phyloP scores from a whole-genome alignment of 2,113 vertebrate genomes.

The Protomyctophum bolini region DNA sequence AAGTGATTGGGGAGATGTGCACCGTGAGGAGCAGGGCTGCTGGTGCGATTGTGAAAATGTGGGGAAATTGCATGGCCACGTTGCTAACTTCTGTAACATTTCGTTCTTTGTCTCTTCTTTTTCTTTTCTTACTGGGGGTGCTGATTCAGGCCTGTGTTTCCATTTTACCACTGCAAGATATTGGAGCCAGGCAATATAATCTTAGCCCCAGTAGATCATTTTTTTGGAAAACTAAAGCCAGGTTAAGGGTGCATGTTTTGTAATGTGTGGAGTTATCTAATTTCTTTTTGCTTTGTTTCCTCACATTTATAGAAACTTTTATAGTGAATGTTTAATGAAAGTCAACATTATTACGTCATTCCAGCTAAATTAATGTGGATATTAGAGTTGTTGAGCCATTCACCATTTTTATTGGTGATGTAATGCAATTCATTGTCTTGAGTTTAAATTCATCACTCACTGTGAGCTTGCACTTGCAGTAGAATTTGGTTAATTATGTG shows the following conservation, averaged over 20 bases:
- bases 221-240: too few species aligned
- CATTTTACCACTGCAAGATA: too few species aligned
- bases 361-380: constrained; percentile 4
- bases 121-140: too few species aligned
- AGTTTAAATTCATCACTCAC: constrained; percentile 16
- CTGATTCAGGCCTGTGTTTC: too few species aligned
- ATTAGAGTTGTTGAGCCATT: constrained; percentile 8
- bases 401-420: constrained; percentile 30
- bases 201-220: too few species aligned
- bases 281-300: background rate
- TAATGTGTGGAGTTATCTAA: constrained; percentile 36
- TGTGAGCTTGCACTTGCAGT: background rate
- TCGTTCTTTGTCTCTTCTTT: constrained; percentile 33
- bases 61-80: constrained; percentile 32
- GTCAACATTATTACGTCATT: background rate
- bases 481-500: constrained; percentile 3
- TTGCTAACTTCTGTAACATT: constrained; percentile 39
- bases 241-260: constrained; percentile 5
- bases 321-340: constrained; percentile 1
- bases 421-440: constrained; percentile 9
- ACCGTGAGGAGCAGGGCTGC: constrained; percentile 39
- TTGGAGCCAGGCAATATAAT: too few species aligned
- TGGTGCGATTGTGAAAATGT: constrained; percentile 40
- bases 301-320: constrained; percentile 10
- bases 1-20: constrained; percentile 63